phyloP scores from a whole-genome alignment of 2,888 invertebrate genomes.

The Nemoura dubitans region DNA sequence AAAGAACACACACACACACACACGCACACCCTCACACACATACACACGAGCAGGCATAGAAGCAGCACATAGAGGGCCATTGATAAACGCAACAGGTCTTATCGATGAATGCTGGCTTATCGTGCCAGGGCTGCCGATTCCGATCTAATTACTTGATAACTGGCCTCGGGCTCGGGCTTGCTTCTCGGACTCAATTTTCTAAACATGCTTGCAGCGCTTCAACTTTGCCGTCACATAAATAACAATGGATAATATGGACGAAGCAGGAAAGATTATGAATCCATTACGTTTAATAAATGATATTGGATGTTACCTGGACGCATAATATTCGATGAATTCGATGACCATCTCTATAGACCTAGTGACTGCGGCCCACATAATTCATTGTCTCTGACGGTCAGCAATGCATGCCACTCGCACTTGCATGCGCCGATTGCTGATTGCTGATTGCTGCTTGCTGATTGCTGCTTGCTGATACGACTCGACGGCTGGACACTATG shows the following conservation, averaged over 20 bases:
- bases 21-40: too few species aligned
- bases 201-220: too few species aligned
- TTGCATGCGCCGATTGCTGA: neutral
- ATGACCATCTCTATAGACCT: slow-evolving; percentile 83
- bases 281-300: neutral
- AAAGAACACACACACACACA: neutral
- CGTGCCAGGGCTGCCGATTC: neutral
- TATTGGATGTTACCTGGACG: slow-evolving; percentile 69
- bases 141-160: neutral
- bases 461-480: too few species aligned
- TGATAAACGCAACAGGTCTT: neutral
- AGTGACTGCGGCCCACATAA: slow-evolving; percentile 83
- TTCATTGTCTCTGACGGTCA: slow-evolving; percentile 65
- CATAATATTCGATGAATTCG: slow-evolving; percentile 85
- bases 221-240: too few species aligned
- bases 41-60: neutral
- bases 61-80: neutral
- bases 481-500: too few species aligned
- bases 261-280: too few species aligned
- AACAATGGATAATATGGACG: too few species aligned
- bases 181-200: too few species aligned
- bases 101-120: neutral
- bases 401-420: slow-evolving; percentile 45
- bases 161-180: neutral
- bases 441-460: too few species aligned